phyloP scores from a whole-genome alignment of 2,113 vertebrate species.

The Mus pahari region DNA sequence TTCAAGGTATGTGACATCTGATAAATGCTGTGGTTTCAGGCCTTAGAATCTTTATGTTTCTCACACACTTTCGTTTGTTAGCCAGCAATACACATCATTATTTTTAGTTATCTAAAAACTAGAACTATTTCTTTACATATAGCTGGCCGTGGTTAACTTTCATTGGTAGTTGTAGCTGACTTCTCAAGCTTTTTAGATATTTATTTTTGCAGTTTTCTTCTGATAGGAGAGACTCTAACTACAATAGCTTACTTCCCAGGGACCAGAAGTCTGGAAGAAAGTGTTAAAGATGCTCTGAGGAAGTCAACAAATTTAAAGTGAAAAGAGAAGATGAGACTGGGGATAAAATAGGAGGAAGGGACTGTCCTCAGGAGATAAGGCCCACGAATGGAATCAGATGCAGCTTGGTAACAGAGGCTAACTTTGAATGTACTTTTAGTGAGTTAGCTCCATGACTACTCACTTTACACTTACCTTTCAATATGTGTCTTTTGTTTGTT shows the following conservation, averaged over 20 bases:
- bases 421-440: background rate
- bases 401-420: background rate
- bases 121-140: background rate
- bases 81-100: background rate
- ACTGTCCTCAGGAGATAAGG: background rate
- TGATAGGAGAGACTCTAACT: background rate
- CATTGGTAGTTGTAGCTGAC: background rate
- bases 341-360: background rate
- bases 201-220: conserved; percentile 9
- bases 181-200: background rate
- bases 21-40: background rate
- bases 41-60: conserved; percentile 2
- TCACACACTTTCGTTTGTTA: background rate
- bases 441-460: background rate
- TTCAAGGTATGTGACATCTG: background rate
- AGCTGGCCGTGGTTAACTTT: background rate
- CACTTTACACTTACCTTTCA: background rate
- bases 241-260: background rate
- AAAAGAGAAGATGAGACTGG: background rate
- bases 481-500: background rate
- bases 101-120: background rate
- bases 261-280: background rate
- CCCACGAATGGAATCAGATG: background rate
- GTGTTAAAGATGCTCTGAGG: background rate
- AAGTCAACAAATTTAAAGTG: background rate